These are phyloP conservation scores for Oncorhynchus nerka DNA, from an alignment of 2,113 vertebrate genomes.

Conservation along the genomic window DNA sequence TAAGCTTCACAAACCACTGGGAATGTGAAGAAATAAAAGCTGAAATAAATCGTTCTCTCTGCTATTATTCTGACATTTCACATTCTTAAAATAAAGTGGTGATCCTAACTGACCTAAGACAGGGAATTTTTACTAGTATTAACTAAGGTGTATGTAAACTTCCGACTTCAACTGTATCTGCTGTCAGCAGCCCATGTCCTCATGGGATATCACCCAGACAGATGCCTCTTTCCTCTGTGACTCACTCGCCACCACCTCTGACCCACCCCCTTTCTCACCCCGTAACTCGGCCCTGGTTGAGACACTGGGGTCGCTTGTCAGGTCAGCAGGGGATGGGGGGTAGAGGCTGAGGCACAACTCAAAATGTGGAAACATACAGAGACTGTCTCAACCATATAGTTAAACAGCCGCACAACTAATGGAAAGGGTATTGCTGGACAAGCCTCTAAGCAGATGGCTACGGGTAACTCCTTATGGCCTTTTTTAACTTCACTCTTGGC, in stretches of 20 bases:
- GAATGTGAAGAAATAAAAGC: too few relatives aligned
- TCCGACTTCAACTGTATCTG: neutral
- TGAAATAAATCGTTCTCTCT: too few relatives aligned
- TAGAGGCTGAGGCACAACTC: conserved; percentile 4
- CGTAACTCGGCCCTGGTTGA: conserved; percentile 50
- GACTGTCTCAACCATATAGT: neutral
- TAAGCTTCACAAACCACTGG: too few relatives aligned
- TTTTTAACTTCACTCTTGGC: neutral
- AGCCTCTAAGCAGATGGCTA: neutral
- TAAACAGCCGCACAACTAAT: conserved; percentile 13
- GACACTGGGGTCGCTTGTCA: conserved; percentile 60
- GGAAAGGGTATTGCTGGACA: conserved; percentile 14
- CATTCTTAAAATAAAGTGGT: too few relatives aligned
- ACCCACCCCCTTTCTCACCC: conserved; percentile 51
- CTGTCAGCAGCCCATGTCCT: conserved; percentile 57
- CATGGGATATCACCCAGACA: conserved; percentile 26
- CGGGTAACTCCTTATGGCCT: neutral
- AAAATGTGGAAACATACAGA: conserved; percentile 42
- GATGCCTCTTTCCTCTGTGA: conserved; percentile 43
- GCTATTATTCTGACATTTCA: too few relatives aligned
- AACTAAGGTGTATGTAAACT: too few relatives aligned
- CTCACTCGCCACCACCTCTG: conserved; percentile 43
- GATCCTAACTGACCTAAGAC: neutral
- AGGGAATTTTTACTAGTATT: too few relatives aligned
- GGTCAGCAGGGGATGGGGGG: conserved; percentile 48